A percentile compares a stretch with the other conserved stretches of the same genome.
Conservation (phyloP, 2,797 vertebrate genomes). For the Bradypus variegatus region DNA sequence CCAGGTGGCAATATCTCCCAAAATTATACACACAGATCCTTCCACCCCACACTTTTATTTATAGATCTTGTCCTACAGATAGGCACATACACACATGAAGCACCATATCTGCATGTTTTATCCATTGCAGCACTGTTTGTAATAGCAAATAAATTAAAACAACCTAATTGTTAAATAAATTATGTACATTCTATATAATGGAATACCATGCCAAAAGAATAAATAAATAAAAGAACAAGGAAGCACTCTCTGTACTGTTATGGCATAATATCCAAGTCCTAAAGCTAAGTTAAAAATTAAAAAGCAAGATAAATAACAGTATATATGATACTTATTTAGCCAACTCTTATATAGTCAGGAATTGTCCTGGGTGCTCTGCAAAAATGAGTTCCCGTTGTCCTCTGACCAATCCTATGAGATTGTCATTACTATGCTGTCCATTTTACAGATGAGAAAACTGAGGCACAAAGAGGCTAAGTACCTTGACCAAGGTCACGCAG, state of each 20-base stretch:
- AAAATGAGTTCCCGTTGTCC: not conserved
- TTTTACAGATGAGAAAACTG: slow-evolving; percentile 4
- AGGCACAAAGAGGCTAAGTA: not conserved
- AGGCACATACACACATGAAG: not conserved
- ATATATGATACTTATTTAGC: not conserved
- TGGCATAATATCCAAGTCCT: not conserved
- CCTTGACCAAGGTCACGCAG: not conserved
- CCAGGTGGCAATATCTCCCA: not conserved
- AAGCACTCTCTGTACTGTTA: not conserved
- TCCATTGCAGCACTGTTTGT: not conserved
- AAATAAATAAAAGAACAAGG: not conserved
- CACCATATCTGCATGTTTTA: not conserved
- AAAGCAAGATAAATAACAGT: not conserved
- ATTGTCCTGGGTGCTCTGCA: not conserved
- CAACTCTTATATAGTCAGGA: not conserved
- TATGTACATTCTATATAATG: not conserved
- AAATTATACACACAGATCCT: not conserved
- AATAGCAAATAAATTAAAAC: not conserved
- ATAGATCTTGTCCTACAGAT: not conserved
- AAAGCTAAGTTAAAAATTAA: not conserved
- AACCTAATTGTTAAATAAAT: slow-evolving; percentile 9
- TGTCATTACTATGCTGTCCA: not conserved
- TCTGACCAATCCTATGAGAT: not conserved
- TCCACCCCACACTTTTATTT: not conserved
- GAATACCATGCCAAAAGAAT: not conserved